Percentiles rank a stretch among this genome's conserved stretches.
phyloP scores from a whole-genome alignment of 1,140 invertebrate genomes.

The Tenebrio molitor region DNA sequence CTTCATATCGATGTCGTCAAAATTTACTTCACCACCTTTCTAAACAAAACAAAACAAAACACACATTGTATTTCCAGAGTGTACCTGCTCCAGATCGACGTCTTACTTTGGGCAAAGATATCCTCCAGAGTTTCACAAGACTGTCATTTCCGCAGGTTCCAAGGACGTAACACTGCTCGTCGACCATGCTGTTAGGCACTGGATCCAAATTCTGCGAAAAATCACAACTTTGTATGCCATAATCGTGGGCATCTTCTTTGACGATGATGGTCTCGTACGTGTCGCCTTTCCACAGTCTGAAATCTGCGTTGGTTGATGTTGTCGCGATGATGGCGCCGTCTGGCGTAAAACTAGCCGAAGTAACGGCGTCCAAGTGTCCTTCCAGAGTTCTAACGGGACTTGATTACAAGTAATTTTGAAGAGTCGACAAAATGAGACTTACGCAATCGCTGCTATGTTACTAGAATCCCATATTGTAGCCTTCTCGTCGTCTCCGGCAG shows the following conservation, averaged over 20 bases:
- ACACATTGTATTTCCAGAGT: too few species aligned
- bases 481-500: constrained; percentile 82
- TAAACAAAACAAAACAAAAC: too few species aligned
- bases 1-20: constrained; percentile 59
- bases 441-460: constrained; percentile 69
- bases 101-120: constrained; percentile 67
- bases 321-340: constrained; percentile 76
- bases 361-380: constrained; percentile 73
- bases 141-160: constrained; percentile 82
- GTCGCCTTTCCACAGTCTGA: constrained; percentile 72
- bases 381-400: constrained; percentile 67
- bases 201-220: constrained; percentile 71
- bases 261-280: constrained; percentile 57
- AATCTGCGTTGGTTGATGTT: constrained; percentile 75
- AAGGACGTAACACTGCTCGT: constrained; percentile 70
- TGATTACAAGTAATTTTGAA: constrained; percentile 2
- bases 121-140: constrained; percentile 78
- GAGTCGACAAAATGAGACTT: constrained; percentile 37
- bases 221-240: constrained; percentile 78
- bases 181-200: constrained; percentile 59
- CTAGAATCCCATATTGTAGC: constrained; percentile 76
- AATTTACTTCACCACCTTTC: constrained; percentile 44
- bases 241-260: constrained; percentile 76
- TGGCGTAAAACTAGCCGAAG: constrained; percentile 75
- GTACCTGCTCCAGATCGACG: too few species aligned